These are phyloP conservation scores for Sinonovacula constricta DNA, from an alignment of 1,140 invertebrate genomes.

Conservation along the genomic window DNA sequence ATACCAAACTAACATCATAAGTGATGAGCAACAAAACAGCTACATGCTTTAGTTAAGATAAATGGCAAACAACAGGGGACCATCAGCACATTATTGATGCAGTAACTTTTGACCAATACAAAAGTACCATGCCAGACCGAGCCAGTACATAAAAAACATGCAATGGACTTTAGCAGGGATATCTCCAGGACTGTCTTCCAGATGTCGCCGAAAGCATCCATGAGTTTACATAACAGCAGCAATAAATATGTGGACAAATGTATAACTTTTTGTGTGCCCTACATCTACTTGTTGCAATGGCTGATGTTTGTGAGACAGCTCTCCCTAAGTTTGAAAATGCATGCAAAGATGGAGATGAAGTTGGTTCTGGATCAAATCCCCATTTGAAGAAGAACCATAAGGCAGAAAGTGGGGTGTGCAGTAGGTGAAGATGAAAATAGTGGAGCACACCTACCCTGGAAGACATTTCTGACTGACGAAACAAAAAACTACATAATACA, in stretches of 20 bases:
- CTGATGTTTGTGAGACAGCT: conserved; percentile 40
- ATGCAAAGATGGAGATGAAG: not conserved
- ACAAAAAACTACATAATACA: conserved; percentile 17
- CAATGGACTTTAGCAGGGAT: conserved; percentile 35
- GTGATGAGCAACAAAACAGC: conserved; percentile 28
- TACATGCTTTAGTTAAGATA: conserved; percentile 49
- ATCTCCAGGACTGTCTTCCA: conserved; percentile 16
- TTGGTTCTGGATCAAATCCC: conserved; percentile 1
- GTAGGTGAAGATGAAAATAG: conserved; percentile 49
- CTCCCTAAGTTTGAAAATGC: conserved; percentile 19
- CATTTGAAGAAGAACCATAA: conserved; percentile 10
- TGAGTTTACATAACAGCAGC: not conserved
- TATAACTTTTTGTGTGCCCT: conserved; percentile 48
- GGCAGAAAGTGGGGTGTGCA: conserved; percentile 45
- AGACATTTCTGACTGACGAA: conserved; percentile 4
- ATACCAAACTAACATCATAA: conserved; percentile 28
- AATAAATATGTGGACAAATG: too few relatives aligned
- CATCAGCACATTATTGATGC: conserved; percentile 1
- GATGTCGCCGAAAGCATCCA: conserved; percentile 2
- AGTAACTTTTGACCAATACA: conserved; percentile 36
- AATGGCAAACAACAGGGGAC: conserved; percentile 45
- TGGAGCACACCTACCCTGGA: conserved; percentile 15
- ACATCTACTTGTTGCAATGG: conserved; percentile 34
- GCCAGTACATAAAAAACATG: conserved; percentile 47
- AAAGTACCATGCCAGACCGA: conserved; percentile 42